These are phyloP conservation scores for Gobiocypris rarus DNA, from an alignment of 2,113 vertebrate species.

Conservation along the genomic window DNA sequence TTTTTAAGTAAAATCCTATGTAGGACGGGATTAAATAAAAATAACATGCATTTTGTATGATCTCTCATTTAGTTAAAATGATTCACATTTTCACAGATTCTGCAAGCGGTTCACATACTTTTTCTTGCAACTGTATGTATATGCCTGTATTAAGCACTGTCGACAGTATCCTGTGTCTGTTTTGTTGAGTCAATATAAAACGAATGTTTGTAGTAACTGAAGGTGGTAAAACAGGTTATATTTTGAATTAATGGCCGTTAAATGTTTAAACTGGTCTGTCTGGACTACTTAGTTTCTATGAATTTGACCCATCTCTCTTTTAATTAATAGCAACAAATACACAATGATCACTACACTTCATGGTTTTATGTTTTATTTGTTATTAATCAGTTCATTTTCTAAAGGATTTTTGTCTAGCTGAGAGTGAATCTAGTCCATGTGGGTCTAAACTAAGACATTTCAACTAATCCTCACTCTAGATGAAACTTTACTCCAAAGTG, in stretches of 20 bases:
- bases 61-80: no score
- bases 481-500: slow-evolving; percentile 16
- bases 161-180: background rate
- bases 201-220: background rate
- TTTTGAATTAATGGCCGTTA: background rate
- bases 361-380: background rate
- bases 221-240: slow-evolving; percentile 61
- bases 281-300: slow-evolving; percentile 16
- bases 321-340: background rate
- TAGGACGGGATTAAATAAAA: no score
- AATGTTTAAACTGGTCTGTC: slow-evolving; percentile 62
- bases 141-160: background rate
- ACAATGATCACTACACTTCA: background rate
- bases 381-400: background rate
- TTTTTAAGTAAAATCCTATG: no score
- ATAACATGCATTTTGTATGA: no score
- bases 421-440: background rate
- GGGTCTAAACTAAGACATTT: slow-evolving; percentile 19
- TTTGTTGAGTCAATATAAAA: slow-evolving; percentile 13
- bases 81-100: no score
- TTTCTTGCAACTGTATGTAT: no score
- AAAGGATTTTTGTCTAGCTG: background rate
- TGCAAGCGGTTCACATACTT: no score
- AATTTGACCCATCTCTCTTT: no score
- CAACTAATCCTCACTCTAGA: slow-evolving; percentile 13